Base-by-base conservation (phyloP, 1,140 invertebrate genomes). In the Cydia strobilella region DNA sequence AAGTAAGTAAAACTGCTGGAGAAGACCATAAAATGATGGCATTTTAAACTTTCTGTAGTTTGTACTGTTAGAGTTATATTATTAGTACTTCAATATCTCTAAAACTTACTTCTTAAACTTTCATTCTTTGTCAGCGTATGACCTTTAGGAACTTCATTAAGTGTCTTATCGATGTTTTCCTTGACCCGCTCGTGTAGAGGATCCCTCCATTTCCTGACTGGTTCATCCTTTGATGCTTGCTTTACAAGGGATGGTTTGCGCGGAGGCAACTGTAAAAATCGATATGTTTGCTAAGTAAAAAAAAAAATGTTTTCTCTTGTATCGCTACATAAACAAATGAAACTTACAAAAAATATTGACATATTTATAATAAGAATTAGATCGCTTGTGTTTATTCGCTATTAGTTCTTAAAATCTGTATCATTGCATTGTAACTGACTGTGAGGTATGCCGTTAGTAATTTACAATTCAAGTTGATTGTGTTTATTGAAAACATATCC, bases 61-160 rank as follows among this genome's bases (percentile, higher is more conserved):
- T 54, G 3, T 48, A 18, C 15, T 18, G 15, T 15, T 7, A 59
- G 6, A 12, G 7, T 10, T 18, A 51, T n/a, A 15, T 48, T 48
- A 48, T 45, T 45, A 45, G 12, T 15, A 45, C 42, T 45, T 15
- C 1, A 51, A 18, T 51, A 51, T 18, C n/a, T 12, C 10, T 18
- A 59, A 54, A 77, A 87, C 92, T 92, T 84, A 93, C 93, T 93
- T 87, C 93, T 86, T 73, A 93, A 89, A 75, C 93, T 93, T 80
- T 93, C 91, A 81, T 93, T 94, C 78, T 94, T 93, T 5, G 92
- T 93, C 5, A 93, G 80, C 10, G 92, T 93, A 76, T 93, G 90
- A 74, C 91, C 93, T 83, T 93, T 93, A 5, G 91, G 92, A 74
- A 92, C 80, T 74, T 93, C 91, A 80, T 93, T 92, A 54, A 93